Base-by-base conservation (phyloP, 2,797 vertebrate species). In the Leptoclinus maculatus region DNA sequence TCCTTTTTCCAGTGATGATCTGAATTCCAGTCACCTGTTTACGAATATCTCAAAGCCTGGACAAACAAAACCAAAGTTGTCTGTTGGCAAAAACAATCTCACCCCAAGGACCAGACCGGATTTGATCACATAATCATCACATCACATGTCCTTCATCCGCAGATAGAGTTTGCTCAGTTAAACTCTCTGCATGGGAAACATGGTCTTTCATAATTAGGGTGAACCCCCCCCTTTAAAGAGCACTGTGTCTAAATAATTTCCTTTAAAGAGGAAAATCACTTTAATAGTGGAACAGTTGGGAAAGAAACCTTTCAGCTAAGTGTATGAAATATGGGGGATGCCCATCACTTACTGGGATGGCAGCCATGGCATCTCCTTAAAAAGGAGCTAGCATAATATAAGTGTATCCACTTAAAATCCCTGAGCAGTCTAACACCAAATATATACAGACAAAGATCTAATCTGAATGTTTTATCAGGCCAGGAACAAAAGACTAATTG, bases 351-450 rank as follows among this genome's bases (percentile, higher is more conserved):
- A 43, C 58, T 78, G 80, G 84, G 87, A 83, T 51, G 60, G 53
- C 27, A 76, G 83, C 88, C 83, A 87, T 29, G 54, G 41, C 74
- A 49, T 84, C 82, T 82, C 76, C 80, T 80, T 59, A 79, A 70
- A 85, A 80, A 82, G 60, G 39, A 16, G 53, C 59, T 69, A 57
- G 83, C 68, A 75, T 62, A 59, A 58, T 73, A 78, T 10, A 56
- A 53, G 25, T 59, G 19, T 13, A 66, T 89, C 76, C 57, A 21
- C 53, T 81, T 36, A 56, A 58, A 57, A 71, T 56, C 32, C 53
- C 14, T 16, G 36, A 16, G 32, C 67, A 62, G 19, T 23, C 29
- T 32, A 34, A 19, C 41, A 56, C 23, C 23, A 68, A 76, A 74
- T 39, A 66, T 49, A 65, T 2, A 45, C 51, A 60, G 53, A 25